Evolutionary conservation across 2,888 invertebrate genomes (phyloP).

Genomic region (Tortrix viridana): DNA sequence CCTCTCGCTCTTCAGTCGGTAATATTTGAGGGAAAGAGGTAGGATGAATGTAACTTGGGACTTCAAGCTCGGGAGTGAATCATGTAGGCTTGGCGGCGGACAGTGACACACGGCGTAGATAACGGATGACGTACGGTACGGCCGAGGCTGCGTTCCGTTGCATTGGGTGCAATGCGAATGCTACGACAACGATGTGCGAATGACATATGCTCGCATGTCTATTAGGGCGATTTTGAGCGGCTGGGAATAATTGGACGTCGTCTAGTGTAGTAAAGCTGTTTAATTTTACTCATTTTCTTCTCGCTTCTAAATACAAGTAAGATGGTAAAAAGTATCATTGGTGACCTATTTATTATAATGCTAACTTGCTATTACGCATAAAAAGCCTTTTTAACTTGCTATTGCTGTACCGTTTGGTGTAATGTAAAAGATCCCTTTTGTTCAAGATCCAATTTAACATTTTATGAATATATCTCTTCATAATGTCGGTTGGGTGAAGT

Average conservation of each 20-base stretch:
- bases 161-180: slow-evolving; percentile 60
- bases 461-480: too few relatives aligned
- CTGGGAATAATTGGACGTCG: slow-evolving; percentile 4
- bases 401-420: too few relatives aligned
- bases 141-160: slow-evolving; percentile 48
- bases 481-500: too few relatives aligned
- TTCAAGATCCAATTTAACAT: too few relatives aligned
- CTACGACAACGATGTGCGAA: slow-evolving; percentile 54
- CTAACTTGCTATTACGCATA: too few relatives aligned
- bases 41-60: slow-evolving; percentile 22
- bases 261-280: neutral
- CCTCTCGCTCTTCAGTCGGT: neutral
- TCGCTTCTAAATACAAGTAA: too few relatives aligned
- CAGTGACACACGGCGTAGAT: slow-evolving; percentile 73
- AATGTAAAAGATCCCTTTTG: too few relatives aligned
- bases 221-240: slow-evolving; percentile 25
- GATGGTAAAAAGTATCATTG: too few relatives aligned
- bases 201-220: slow-evolving; percentile 53
- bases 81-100: slow-evolving; percentile 48
- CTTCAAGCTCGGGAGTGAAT: slow-evolving; percentile 40
- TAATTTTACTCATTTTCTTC: too few relatives aligned
- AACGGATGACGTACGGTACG: slow-evolving; percentile 74
- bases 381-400: too few relatives aligned
- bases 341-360: too few relatives aligned
- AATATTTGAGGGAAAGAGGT: neutral